Percentiles rank a stretch among this genome's conserved stretches.
Evolutionary conservation across 2,888 invertebrate genomes (phyloP).

Genomic region (Drosophila phalerata): DNA sequence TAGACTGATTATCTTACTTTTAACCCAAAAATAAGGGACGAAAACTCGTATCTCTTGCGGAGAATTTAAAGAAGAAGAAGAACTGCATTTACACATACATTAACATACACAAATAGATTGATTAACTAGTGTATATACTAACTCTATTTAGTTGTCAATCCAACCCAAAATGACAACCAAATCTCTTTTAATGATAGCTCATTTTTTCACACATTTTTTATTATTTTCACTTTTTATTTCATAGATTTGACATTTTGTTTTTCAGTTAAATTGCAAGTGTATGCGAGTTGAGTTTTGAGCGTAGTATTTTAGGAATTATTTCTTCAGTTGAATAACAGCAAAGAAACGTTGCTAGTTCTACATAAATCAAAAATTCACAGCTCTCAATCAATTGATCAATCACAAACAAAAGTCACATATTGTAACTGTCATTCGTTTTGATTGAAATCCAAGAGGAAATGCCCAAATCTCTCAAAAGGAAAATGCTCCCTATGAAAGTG

Average conservation of each 20-base stretch:
- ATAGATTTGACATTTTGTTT: slow-evolving; percentile 20
- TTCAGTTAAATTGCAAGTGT: slow-evolving; percentile 42
- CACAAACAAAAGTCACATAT: slow-evolving; percentile 38
- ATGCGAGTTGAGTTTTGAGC: slow-evolving; percentile 30
- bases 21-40: slow-evolving; percentile 15
- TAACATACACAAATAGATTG: slow-evolving; percentile 12
- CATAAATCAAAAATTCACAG: slow-evolving; percentile 25
- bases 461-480: slow-evolving; percentile 31
- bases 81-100: slow-evolving; percentile 28
- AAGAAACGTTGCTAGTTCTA: slow-evolving; percentile 84
- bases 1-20: slow-evolving; percentile 28
- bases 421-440: slow-evolving; percentile 69
- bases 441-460: slow-evolving; percentile 42
- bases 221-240: slow-evolving; percentile 18
- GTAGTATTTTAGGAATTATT: slow-evolving; percentile 46
- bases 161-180: not conserved
- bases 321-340: slow-evolving; percentile 53
- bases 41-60: slow-evolving; percentile 3
- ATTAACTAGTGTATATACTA: slow-evolving; percentile 28
- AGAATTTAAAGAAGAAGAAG: not conserved
- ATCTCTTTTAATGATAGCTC: not conserved
- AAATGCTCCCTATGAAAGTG: not conserved
- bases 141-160: slow-evolving; percentile 1
- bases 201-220: not conserved
- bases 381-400: slow-evolving; percentile 18